These are phyloP conservation scores for Nothobranchius furzeri DNA, from an alignment of 2,113 vertebrate genomes.

Conservation along the genomic window DNA sequence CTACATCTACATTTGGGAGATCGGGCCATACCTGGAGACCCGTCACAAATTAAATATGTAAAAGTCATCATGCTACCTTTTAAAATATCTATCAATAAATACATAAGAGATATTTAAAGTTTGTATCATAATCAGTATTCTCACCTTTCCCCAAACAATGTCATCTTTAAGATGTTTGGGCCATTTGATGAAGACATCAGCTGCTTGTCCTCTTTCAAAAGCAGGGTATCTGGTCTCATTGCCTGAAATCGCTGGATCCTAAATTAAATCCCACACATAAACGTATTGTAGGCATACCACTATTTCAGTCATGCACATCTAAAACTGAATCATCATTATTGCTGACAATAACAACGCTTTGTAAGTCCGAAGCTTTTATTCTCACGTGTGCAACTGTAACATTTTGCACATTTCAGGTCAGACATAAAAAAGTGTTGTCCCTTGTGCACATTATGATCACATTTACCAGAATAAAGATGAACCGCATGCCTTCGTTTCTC, in stretches of 20 bases:
- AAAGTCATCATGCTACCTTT: neutral
- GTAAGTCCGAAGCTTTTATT: too few species aligned
- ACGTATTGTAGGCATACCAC: neutral
- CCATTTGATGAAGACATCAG: constrained; percentile 88
- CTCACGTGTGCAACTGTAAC: too few species aligned
- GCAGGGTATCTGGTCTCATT: constrained; percentile 88
- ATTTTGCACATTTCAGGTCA: too few species aligned
- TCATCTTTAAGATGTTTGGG: constrained; percentile 67
- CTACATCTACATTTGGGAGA: constrained; percentile 74
- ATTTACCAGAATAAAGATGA: constrained; percentile 91
- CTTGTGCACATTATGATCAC: too few species aligned
- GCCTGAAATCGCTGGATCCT: constrained; percentile 93
- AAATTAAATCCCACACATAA: constrained; percentile 21
- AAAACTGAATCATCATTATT: too few species aligned
- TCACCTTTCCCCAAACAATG: constrained; percentile 92
- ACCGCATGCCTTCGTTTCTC: constrained; percentile 85
- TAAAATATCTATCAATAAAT: neutral
- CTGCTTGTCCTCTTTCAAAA: constrained; percentile 71
- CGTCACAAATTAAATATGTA: neutral
- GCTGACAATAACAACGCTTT: too few species aligned
- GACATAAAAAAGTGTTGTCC: too few species aligned
- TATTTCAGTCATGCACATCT: neutral
- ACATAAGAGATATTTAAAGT: neutral
- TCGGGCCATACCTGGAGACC: constrained; percentile 89
- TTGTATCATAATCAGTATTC: neutral